Base-by-base conservation (phyloP, 2,113 vertebrate genomes). In the Meleagris gallopavo region DNA sequence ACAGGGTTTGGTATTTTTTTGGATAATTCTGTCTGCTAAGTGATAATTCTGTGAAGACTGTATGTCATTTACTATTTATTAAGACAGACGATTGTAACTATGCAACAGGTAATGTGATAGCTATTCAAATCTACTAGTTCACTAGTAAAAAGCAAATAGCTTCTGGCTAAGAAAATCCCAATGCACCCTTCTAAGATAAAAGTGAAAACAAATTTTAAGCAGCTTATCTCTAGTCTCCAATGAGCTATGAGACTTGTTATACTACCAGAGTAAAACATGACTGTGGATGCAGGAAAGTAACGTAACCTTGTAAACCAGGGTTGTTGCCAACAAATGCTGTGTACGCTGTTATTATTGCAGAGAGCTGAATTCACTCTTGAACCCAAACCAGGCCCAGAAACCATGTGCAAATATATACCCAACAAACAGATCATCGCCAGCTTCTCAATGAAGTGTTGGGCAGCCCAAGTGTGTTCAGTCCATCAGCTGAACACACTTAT, bases 401-500 rank as follows among this genome's bases (percentile, higher is more conserved):
- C 14, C 29, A 4, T 11, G 9, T 46, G 22, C 19, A 89, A 74
- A 52, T 22, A 7, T 21, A 10, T 21, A 41, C 3, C 4, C 46
- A 19, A 30, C 9, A 7, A 27, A 25, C 10, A 64, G 38, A 60
- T 45, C 10, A n/a, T 55, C 7, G 5, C 3, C 55, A 65, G 2
- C 2, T 16, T 13, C 10, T 2, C 24, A 7, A 4, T 9, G 62
- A 58, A 72, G 21, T 3, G 1, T 5, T 13, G 16, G 17, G 25
- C 40, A 83, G 57, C 62, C 57, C 66, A 40, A 32, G 22, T 0
- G 2, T 7, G 13, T 6, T 78, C 32, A 58, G 16, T 1, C 2
- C 32, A 4, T 1, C 9, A 18, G 32, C 0, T n/a, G n/a, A n/a
- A 0, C 15, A 4, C 43, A 36, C 40, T 17, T 17, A 17, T 46